Conservation (phyloP, 2,797 vertebrate species). For the Chelon auratus region DNA sequence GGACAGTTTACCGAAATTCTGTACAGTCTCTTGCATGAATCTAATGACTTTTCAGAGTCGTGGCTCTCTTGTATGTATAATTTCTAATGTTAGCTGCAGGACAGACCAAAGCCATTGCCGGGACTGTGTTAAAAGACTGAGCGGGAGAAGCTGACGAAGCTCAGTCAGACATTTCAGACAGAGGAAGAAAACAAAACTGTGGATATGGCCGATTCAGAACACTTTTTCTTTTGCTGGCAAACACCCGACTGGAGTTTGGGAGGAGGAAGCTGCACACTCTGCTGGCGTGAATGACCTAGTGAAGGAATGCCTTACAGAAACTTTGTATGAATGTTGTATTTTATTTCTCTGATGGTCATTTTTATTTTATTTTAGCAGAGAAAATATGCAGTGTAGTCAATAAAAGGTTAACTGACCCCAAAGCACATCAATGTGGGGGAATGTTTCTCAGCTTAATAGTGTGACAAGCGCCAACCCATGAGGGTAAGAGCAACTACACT, state of each 20-base stretch:
- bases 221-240: conserved; percentile 52
- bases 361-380: conserved; percentile 51
- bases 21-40: conserved; percentile 81
- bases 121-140: conserved; percentile 58
- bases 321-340: conserved; percentile 73
- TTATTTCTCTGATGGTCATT: conserved; percentile 55
- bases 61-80: conserved; percentile 64
- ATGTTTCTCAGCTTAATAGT: conserved; percentile 49
- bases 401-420: conserved; percentile 52
- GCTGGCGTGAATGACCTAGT: conserved; percentile 46
- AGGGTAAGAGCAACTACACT: conserved; percentile 15
- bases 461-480: conserved; percentile 21
- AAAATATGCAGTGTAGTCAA: conserved; percentile 52
- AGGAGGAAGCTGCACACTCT: conserved; percentile 48
- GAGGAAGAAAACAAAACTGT: conserved; percentile 9
- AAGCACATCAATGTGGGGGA: conserved; percentile 46
- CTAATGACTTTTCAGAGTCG: conserved; percentile 55
- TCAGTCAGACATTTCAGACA: conserved; percentile 7
- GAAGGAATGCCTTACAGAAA: conserved; percentile 83
- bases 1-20: conserved; percentile 61
- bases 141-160: conserved; percentile 21
- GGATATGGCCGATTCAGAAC: conserved; percentile 37
- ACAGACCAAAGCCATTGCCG: conserved; percentile 76
- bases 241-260: conserved; percentile 36
- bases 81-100: conserved; percentile 66